These are phyloP conservation scores for Ormyrus nitidulus DNA, from an alignment of 2,888 invertebrate species.

Conservation along the genomic window DNA sequence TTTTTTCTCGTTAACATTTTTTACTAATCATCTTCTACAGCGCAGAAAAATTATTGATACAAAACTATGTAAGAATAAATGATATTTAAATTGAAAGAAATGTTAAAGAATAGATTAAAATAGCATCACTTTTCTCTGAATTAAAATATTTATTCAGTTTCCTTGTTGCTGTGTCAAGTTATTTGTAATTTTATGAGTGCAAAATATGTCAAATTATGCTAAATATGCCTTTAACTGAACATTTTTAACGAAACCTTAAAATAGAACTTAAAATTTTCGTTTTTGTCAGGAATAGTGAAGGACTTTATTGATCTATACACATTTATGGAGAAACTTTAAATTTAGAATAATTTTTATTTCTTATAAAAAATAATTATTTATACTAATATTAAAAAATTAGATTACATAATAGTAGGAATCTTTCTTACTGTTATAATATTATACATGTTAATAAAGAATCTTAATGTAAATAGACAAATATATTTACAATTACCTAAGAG, in stretches of 20 bases:
- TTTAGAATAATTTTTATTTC: not conserved
- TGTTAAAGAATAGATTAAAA: no score
- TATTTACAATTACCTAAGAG: constrained; percentile 33
- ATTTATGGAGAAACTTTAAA: not conserved
- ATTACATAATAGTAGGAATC: constrained; percentile 35
- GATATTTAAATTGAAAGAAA: no score
- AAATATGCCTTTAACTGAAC: no score
- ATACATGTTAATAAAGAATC: not conserved
- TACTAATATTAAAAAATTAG: constrained; percentile 21
- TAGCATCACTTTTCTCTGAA: no score
- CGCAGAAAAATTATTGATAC: not conserved
- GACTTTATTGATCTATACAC: not conserved
- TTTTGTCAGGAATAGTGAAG: not conserved
- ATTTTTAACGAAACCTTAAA: not conserved
- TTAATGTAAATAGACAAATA: constrained; percentile 23
- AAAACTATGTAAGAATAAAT: not conserved
- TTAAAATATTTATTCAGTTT: no score
- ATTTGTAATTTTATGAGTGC: no score
- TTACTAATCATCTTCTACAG: not conserved
- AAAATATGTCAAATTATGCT: no score
- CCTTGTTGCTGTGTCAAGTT: no score
- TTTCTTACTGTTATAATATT: not conserved
- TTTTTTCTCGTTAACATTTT: no score
- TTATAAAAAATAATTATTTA: not conserved
- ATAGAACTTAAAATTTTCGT: not conserved